Base-by-base conservation (phyloP, 1,140 invertebrate species). In the Schmidtea mediterranea region DNA sequence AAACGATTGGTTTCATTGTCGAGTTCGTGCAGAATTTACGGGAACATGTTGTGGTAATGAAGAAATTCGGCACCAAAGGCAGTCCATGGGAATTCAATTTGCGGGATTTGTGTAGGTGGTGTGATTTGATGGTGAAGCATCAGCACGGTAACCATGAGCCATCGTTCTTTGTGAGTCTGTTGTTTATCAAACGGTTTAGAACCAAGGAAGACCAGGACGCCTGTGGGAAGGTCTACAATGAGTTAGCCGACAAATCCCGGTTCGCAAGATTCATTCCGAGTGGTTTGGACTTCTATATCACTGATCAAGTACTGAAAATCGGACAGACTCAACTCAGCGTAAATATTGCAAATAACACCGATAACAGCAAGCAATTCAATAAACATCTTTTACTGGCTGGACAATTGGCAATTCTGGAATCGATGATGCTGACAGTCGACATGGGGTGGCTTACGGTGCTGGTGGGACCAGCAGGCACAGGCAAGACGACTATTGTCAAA, bases 1-100 rank as follows among this genome's bases (percentile, higher is more conserved):
- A 61, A 2, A 50, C 78, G 9, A 61, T 86, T 12, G 52, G 63
- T 1, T 71, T 71, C 47, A 82, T 94, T 73, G 75, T 90, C 0
- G 56, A 68, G 24, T 89, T 92, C 56, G 89, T 83, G 55, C 68
- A 72, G 47, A 66, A 66, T 63, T 62, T 69, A 53, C 51, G 51
- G 26, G 32, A 23, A 41, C 21, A 23, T 41, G 12, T 45, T 45
- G 9, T 19, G n/a, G 10, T 19, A n/a, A n/a, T n/a, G 39, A 15
- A 15, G 8, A 41, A 41, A 13, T 49, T 49, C 72, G 80, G 76
- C 1, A 56, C 57, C 18, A 55, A 52, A 59, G 83, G 84, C 5
- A 73, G 76, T 1, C 86, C 86, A 0, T 95, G 82, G 77, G 90
- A 97, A 63, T 83, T 92, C 63, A 98, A 98, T 69, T 66, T 98